Evolutionary conservation across 2,888 invertebrate species (phyloP).

Genomic region (Synergus japonicus): DNA sequence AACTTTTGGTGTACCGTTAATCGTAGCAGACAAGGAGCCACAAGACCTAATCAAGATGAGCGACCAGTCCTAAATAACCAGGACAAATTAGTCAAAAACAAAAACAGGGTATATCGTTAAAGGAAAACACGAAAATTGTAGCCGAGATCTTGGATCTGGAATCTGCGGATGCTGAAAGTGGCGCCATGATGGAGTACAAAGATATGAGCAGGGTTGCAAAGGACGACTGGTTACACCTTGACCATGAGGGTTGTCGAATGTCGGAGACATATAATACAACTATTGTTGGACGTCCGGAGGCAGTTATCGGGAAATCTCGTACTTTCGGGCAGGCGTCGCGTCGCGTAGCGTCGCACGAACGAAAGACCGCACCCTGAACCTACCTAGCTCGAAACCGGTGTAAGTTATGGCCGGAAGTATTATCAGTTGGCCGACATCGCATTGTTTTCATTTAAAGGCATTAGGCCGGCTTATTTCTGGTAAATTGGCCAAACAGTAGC

Average conservation of each 20-base stretch:
- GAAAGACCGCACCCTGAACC: conserved; percentile 59
- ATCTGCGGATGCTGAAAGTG: conserved; percentile 44
- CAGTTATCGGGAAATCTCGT: conserved; percentile 61
- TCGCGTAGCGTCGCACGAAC: conserved; percentile 57
- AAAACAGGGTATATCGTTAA: conserved; percentile 25
- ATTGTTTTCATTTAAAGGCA: conserved; percentile 68
- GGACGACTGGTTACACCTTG: conserved; percentile 24
- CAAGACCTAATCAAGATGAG: neutral
- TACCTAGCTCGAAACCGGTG: conserved; percentile 54
- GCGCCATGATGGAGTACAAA: conserved; percentile 49
- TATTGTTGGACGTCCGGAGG: conserved; percentile 42
- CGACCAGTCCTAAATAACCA: conserved; percentile 22
- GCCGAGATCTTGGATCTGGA: conserved; percentile 10
- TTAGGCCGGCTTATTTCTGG: conserved; percentile 60
- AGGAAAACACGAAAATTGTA: conserved; percentile 27
- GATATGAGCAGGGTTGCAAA: conserved; percentile 41
- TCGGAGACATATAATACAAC: neutral
- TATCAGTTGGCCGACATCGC: conserved; percentile 65
- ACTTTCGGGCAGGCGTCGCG: conserved; percentile 55
- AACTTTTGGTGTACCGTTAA: neutral
- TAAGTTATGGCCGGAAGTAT: conserved; percentile 71
- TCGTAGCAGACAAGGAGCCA: neutral
- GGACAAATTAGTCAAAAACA: conserved; percentile 36
- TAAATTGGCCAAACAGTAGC: conserved; percentile 56
- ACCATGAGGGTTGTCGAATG: conserved; percentile 35